Evolutionary conservation across 2,888 invertebrate species (phyloP).

Genomic region (Calameuta filiformis): DNA sequence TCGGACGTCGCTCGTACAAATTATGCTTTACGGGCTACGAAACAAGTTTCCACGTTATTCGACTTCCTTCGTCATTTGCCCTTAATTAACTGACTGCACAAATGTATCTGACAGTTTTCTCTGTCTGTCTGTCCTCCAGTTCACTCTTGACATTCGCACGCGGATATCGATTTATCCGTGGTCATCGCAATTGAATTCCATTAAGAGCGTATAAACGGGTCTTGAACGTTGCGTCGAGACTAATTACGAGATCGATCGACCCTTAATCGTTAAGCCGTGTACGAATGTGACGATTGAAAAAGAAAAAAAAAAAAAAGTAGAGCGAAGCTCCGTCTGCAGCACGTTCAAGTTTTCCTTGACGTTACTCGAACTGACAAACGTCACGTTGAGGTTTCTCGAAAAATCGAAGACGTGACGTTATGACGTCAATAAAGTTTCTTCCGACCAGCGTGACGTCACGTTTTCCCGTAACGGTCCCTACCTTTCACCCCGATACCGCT

Average conservation of each 20-base stretch:
- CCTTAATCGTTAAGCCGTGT: neutral
- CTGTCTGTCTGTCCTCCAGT: neutral
- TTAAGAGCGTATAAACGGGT: neutral
- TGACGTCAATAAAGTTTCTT: neutral
- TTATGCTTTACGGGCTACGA: neutral
- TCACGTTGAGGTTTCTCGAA: neutral
- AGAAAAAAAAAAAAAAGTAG: neutral
- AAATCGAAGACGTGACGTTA: neutral
- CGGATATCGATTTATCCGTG: neutral
- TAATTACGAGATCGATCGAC: neutral
- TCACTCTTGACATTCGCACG: neutral
- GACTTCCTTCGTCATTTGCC: neutral
- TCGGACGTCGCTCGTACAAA: neutral
- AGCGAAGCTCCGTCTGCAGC: too few relatives aligned
- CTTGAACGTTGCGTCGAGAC: neutral
- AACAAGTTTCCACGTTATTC: neutral
- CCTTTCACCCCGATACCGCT: neutral
- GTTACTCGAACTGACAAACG: neutral
- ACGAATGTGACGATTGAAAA: neutral
- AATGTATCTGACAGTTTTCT: neutral
- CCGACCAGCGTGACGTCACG: neutral
- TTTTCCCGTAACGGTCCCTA: neutral
- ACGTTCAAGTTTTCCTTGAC: neutral
- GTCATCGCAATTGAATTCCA: neutral
- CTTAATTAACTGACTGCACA: neutral